phyloP scores from a whole-genome alignment of 2,797 vertebrate species.

The Urosaurus nigricauda region DNA sequence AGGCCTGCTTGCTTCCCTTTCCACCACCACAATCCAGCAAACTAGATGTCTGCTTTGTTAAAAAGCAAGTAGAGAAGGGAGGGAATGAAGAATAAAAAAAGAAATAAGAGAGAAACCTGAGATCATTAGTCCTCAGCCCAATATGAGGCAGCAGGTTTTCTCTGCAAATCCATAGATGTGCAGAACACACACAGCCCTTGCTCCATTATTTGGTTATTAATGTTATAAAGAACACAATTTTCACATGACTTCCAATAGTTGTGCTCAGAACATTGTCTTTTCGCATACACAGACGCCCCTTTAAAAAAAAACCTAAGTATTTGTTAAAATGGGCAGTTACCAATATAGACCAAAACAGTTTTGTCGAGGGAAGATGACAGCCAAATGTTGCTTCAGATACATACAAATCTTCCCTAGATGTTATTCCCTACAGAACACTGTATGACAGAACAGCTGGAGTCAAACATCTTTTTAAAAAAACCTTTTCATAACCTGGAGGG shows the following conservation, averaged over 20 bases:
- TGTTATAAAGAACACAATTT: conserved; percentile 62
- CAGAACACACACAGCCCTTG: not conserved
- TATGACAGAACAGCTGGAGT: conserved; percentile 19
- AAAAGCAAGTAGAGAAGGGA: not conserved
- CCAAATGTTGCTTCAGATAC: conserved; percentile 53
- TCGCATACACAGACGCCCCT: conserved; percentile 61
- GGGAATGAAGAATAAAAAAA: no score
- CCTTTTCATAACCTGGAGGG: conserved; percentile 6
- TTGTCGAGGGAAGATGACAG: conserved; percentile 54
- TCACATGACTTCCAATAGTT: conserved; percentile 54
- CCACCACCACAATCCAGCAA: not conserved
- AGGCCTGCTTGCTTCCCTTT: not conserved
- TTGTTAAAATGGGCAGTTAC: conserved; percentile 55
- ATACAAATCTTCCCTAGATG: conserved; percentile 36
- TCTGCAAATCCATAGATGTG: not conserved
- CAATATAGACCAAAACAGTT: conserved; percentile 38
- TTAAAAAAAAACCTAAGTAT: conserved; percentile 57
- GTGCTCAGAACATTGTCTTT: conserved; percentile 55
- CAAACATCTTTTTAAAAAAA: not conserved
- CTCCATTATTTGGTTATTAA: conserved; percentile 25
- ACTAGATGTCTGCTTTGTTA: not conserved
- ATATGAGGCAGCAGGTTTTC: not conserved
- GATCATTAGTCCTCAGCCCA: not conserved
- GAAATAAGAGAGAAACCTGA: not conserved
- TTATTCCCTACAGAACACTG: not conserved